A percentile compares a stretch with the other conserved stretches of the same genome.
phyloP scores from a whole-genome alignment of 2,113 vertebrate genomes.

The cattle (Bos taurus) region ARS-UCD2.0 NC_037356.1:30864001-30864500 shows the following conservation, averaged over 20 bases:
- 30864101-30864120: slow-evolving; percentile 7
- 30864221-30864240: not conserved
- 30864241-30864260: not conserved
- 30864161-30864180: not conserved
- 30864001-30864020: slow-evolving; percentile 37
- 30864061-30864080: not conserved
- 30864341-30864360: not conserved
- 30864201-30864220: not conserved
- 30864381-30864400: not conserved
- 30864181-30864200: not conserved
- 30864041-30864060: slow-evolving; percentile 18
- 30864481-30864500: not conserved
- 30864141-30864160: not conserved
- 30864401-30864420: not conserved
- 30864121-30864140: not conserved
- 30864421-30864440: not conserved
- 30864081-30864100: not conserved
- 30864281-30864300: not conserved
- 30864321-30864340: not conserved
- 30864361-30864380: slow-evolving; percentile 1
- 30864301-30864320: slow-evolving; percentile 1
- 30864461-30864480: not conserved
- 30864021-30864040: slow-evolving; percentile 16
- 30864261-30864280: not conserved
- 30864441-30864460: not conserved